Base-by-base conservation (phyloP, 2,888 invertebrate genomes). In the Nymphalis polychloros region DNA sequence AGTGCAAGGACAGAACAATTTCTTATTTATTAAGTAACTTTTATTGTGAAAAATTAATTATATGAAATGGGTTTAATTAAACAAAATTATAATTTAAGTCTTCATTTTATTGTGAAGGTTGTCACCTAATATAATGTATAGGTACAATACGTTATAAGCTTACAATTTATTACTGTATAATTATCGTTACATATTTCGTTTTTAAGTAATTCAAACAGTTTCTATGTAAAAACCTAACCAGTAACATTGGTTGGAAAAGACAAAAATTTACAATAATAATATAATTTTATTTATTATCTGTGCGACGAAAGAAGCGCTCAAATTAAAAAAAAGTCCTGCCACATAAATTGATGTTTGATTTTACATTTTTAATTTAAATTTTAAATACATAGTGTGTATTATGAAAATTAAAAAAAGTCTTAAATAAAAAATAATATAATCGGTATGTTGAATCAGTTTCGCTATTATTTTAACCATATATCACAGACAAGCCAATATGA, bases 71-170 rank as follows among this genome's bases (percentile, higher is more conserved):
- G 17, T 8, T 27, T 71, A 69, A 64, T 71, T 31, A 66, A 67
- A 64, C 66, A 63, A 74, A 76, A 73, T 79, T n/a, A 20, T 57
- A 67, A 82, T 85, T 88, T 87, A 87, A 91, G 90, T 90, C 90
- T 90, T 90, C 89, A 89, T 90, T 91, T 90, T 91, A 91, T 90
- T 90, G 90, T 91, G 89, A 91, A 91, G 86, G 84, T 86, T 84
- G 83, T 88, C 84, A 85, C 88, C 90, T 90, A 91, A 82, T 86
- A 88, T 87, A 86, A 88, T 88, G 81, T 88, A 88, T 85, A 85
- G 83, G 84, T 89, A 88, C 81, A 86, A 85, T 84, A 72, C 59
- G 68, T 68, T 72, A 72, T 70, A 90, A 90, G 89, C 90, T 89
- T 91, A 90, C 78, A 86, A 85, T 79, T 79, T 88, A 89, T 90